Evolutionary conservation across 64 coral and sea anemone species (phyloP).

Genomic region (Montipora sp.): DNA sequence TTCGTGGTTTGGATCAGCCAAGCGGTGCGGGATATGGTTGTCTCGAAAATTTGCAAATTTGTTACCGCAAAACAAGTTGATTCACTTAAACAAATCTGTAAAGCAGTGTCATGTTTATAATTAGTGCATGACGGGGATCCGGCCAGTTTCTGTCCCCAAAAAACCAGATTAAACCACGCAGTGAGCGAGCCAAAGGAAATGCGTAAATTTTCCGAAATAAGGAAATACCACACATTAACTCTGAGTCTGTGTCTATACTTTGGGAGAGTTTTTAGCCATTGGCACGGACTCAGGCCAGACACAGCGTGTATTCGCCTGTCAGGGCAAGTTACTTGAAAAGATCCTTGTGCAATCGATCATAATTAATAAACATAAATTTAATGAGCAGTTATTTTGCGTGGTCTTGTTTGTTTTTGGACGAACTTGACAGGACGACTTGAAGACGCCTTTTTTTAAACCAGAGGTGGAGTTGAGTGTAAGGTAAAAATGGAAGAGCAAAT

Average conservation of each 20-base stretch:
- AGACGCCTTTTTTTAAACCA: no score
- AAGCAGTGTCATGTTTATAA: background rate
- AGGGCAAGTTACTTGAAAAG: no score
- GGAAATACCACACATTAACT: background rate
- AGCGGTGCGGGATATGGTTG: slow-evolving; percentile 14
- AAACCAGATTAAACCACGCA: background rate
- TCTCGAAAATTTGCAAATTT: slow-evolving; percentile 61
- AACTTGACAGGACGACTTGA: no score
- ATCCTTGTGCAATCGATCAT: background rate
- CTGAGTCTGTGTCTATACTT: background rate
- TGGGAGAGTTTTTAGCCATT: no score
- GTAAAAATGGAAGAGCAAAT: background rate
- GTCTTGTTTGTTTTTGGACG: background rate
- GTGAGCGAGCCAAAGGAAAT: background rate
- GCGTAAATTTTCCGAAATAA: background rate
- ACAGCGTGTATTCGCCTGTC: no score
- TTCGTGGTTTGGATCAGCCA: background rate
- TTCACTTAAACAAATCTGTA: slow-evolving; percentile 22
- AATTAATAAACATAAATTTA: background rate
- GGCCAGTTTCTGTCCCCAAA: background rate
- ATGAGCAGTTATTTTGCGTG: background rate
- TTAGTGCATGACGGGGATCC: background rate
- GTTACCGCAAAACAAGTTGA: background rate
- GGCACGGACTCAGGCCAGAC: no score
- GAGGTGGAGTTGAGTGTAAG: no score